Percentiles rank a stretch among this genome's conserved stretches.
These are phyloP conservation scores for Potamarius usumacintae DNA, from an alignment of 2,113 vertebrate genomes.

Conservation along the genomic window DNA sequence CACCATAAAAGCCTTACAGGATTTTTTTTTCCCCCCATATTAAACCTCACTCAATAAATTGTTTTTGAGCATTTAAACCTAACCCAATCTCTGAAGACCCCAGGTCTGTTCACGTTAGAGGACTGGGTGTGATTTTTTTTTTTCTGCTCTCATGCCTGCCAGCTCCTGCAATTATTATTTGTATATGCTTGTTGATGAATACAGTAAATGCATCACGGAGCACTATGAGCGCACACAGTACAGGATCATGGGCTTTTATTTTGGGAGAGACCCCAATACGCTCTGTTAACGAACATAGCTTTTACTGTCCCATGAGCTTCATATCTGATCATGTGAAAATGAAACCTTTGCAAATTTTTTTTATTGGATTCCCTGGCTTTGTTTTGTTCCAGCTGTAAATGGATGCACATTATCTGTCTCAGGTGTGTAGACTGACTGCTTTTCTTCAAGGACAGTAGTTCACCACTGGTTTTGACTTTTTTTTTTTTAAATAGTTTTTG, in stretches of 20 bases:
- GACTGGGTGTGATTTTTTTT: background rate
- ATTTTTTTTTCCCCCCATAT: background rate
- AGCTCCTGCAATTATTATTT: background rate
- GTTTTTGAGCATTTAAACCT: background rate
- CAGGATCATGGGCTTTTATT: background rate
- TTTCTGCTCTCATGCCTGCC: background rate
- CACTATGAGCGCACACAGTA: background rate
- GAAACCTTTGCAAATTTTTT: background rate
- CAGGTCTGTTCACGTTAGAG: background rate
- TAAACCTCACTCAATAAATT: background rate
- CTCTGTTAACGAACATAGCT: background rate
- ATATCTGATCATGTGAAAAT: background rate
- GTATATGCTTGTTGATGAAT: background rate
- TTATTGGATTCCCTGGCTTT: background rate
- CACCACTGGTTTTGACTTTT: background rate
- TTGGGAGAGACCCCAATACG: background rate
- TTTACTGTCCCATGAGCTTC: background rate
- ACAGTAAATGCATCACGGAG: background rate
- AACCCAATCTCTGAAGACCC: too few species aligned
- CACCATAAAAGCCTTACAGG: background rate
- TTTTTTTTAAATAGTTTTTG: too few species aligned
- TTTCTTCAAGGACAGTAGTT: background rate
- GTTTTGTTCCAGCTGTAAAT: background rate
- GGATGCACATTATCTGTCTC: background rate
- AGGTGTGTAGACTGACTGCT: conserved; percentile 1